Base-by-base conservation (phyloP, 2,888 invertebrate species). In the Amiota communis region DNA sequence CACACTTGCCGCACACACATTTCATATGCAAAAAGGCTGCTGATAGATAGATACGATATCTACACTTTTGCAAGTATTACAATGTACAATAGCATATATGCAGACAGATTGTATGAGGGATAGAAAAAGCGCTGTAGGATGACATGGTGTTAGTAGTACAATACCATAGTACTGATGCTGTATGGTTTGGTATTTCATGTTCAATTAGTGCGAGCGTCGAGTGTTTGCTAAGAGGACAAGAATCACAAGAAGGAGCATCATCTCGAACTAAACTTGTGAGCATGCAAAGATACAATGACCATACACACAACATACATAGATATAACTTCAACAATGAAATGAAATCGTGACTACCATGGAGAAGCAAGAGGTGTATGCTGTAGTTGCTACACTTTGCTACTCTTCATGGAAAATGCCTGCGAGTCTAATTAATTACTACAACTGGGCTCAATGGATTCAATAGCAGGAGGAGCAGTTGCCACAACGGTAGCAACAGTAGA, bases 401-500 rank as follows among this genome's bases (percentile, higher is more conserved):
- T 36, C 36, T 36, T 70, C 78, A 76, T 79, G 63, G 36, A 77
- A 79, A 86, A 86, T 85, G 83, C 85, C 86, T 83, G 81, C 84
- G 74, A 83, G 83, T 86, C 86, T 86, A 83, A 83, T 83, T 86
- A 83, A 83, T 86, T 85, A 85, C 78, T 73, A 71, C 68, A 63
- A 61, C 59, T 57, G 65, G 36, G 6, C 36, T 17, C 72, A 67
- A 53, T 46, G 59, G 17, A 17, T 15, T 10, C 15, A 57, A 57
- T 17, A 17, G 57, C 57, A 46, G n/a, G 15, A 12, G 11, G 49
- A 53, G 49, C 67, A 63, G 20, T 10, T 36, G 20, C 72, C 1
- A 47, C 67, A 63, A n/a, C 10, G 13, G 20, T 72, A 72, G 68
- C 10, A 59, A 59, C 17, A 20, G 59, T 20, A 47, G 47, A 17